phyloP scores from a whole-genome alignment of 1,140 invertebrate species.

The Apis cerana region DNA sequence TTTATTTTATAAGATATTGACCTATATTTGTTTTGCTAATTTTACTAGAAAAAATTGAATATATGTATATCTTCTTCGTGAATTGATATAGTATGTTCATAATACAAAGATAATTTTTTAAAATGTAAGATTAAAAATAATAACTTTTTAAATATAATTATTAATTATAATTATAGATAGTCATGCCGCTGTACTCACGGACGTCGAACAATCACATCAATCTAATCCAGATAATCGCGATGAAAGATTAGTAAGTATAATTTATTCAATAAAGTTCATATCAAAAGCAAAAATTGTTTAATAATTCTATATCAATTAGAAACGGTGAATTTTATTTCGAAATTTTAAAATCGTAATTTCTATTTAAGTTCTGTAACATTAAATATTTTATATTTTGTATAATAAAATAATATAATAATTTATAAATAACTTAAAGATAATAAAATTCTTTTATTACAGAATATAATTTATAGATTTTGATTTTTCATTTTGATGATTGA shows the following conservation, averaged over 20 bases:
- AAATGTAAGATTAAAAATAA: too few relatives aligned
- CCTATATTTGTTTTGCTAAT: not conserved
- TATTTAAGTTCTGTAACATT: too few relatives aligned
- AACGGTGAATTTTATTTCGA: not conserved
- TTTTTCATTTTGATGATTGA: too few relatives aligned
- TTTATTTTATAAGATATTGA: not conserved
- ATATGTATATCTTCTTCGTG: not conserved
- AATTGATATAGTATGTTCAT: not conserved
- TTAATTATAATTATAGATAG: constrained; percentile 22
- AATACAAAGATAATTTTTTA: not conserved
- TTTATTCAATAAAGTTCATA: not conserved
- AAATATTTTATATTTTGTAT: too few relatives aligned
- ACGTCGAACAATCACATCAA: constrained; percentile 13
- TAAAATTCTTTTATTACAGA: not conserved
- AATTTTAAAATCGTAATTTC: too few relatives aligned
- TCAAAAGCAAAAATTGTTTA: too few relatives aligned
- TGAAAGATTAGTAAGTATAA: constrained; percentile 26
- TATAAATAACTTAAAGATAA: not conserved
- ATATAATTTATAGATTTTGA: not conserved
- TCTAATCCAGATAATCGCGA: not conserved
- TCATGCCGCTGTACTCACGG: constrained; percentile 25
- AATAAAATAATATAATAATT: not conserved
- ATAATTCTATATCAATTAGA: not conserved
- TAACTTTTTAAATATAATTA: not conserved
- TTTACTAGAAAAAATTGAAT: not conserved